Evolutionary conservation across 2,113 vertebrate genomes (phyloP).

Genomic region (Genyomyrus donnyi): DNA sequence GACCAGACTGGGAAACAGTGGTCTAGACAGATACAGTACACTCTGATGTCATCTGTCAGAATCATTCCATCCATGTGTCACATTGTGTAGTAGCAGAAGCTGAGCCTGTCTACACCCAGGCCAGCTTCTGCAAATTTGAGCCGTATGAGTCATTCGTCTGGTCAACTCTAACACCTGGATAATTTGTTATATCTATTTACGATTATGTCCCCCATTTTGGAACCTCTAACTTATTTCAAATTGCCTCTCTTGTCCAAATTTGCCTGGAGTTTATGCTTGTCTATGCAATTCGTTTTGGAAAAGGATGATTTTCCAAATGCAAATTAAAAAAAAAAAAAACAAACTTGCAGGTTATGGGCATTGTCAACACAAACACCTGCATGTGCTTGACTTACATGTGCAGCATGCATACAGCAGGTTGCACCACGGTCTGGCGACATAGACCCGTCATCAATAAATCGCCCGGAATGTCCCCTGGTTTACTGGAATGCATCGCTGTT

Average conservation of each 20-base stretch:
- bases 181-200: background rate
- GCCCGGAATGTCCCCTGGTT: background rate
- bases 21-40: conserved; percentile 14
- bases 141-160: background rate
- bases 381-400: background rate
- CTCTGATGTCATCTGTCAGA: background rate
- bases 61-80: background rate
- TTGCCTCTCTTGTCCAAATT: background rate
- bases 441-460: background rate
- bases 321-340: background rate
- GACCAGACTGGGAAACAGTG: background rate
- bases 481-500: background rate
- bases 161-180: background rate
- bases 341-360: background rate
- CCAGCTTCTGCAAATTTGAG: background rate
- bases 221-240: background rate
- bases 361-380: conserved; percentile 8
- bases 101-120: conserved; percentile 15
- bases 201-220: background rate
- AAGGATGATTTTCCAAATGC: background rate
- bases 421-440: background rate
- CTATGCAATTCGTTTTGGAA: background rate
- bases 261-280: conserved; percentile 4
- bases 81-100: background rate
- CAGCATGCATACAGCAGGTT: background rate